Evolutionary conservation across 2,113 vertebrate genomes (phyloP).

Genomic region (Limanda limanda): DNA sequence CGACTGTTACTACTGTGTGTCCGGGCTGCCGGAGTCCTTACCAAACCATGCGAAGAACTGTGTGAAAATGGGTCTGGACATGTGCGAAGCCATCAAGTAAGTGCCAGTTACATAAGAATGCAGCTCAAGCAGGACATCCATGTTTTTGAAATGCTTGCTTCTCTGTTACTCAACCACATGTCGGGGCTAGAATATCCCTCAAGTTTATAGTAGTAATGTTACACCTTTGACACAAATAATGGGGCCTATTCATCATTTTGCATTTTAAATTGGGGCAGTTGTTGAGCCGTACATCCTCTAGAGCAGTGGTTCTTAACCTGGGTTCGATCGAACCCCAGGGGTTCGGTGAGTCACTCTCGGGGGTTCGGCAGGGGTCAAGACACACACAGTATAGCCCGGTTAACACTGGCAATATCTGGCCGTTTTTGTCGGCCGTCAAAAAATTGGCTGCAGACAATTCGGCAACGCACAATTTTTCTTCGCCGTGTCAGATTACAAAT

Average conservation of each 20-base stretch:
- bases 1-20: slow-evolving; percentile 99
- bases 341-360: no score
- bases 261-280: not conserved
- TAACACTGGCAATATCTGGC: no score
- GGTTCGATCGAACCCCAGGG: no score
- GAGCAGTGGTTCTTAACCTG: no score
- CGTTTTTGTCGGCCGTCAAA: no score
- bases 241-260: not conserved
- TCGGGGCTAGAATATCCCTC: not conserved
- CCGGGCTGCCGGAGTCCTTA: slow-evolving; percentile 94
- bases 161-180: not conserved
- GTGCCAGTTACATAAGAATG: slow-evolving; percentile 48
- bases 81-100: slow-evolving; percentile 99
- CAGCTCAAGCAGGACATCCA: not conserved
- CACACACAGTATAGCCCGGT: no score
- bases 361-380: no score
- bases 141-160: not conserved
- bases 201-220: not conserved
- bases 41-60: slow-evolving; percentile 97
- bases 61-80: slow-evolving; percentile 98
- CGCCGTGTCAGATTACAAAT: no score
- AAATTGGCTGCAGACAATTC: no score
- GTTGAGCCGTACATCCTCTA: no score
- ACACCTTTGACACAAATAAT: not conserved
- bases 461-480: no score